A percentile compares a stretch with the other conserved stretches of the same genome.
Evolutionary conservation across 2,797 vertebrate species (phyloP).

Genomic region (Melanotaenia boesemani): DNA sequence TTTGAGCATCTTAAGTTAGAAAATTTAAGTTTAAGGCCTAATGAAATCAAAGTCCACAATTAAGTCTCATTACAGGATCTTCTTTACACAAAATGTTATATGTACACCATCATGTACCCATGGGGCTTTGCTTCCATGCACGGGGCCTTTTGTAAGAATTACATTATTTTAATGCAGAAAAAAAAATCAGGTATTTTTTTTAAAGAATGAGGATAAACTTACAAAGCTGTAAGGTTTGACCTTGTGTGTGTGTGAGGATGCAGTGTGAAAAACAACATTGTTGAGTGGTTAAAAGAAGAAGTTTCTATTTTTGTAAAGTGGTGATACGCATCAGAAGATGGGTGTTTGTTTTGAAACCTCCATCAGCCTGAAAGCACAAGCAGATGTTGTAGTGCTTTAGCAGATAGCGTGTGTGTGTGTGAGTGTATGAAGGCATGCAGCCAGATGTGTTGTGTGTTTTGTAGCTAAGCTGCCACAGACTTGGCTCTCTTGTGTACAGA

Average conservation of each 20-base stretch:
- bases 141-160: too few relatives aligned
- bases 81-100: too few relatives aligned
- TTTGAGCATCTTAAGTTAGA: too few relatives aligned
- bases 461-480: constrained; percentile 23
- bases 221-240: too few relatives aligned
- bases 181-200: not conserved
- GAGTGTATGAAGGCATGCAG: constrained; percentile 1
- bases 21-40: too few relatives aligned
- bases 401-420: not conserved
- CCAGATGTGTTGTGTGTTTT: constrained; percentile 34
- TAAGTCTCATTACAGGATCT: too few relatives aligned
- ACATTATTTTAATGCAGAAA: too few relatives aligned
- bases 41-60: too few relatives aligned
- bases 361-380: constrained; percentile 53
- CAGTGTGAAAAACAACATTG: not conserved
- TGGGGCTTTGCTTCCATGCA: too few relatives aligned
- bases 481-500: constrained; percentile 20
- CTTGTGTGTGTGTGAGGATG: not conserved
- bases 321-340: constrained; percentile 38
- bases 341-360: constrained; percentile 43
- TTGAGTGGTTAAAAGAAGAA: constrained; percentile 54
- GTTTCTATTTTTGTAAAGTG: constrained; percentile 43
- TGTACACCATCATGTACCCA: too few relatives aligned
- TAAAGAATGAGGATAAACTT: too few relatives aligned
- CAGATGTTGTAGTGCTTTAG: constrained; percentile 57